phyloP scores from a whole-genome alignment of 1,140 invertebrate species.

The Copidosoma floridanum region DNA sequence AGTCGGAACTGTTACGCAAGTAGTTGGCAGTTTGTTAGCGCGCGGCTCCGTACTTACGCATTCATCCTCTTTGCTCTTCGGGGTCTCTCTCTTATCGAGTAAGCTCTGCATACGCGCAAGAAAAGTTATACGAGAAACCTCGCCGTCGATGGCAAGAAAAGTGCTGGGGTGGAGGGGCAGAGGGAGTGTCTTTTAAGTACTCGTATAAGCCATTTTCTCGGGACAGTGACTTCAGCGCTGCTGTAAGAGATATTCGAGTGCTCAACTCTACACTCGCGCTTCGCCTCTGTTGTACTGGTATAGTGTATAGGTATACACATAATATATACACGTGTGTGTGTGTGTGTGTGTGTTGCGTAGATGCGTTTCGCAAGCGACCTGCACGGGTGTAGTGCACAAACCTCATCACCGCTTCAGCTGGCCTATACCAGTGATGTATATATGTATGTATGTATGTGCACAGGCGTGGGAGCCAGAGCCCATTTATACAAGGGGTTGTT shows the following conservation, averaged over 20 bases:
- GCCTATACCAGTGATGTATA: not conserved
- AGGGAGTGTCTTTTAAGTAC: slow-evolving; percentile 23
- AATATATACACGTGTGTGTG: too few species aligned
- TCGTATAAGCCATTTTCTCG: slow-evolving; percentile 18
- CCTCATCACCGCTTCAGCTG: not conserved
- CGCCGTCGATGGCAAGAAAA: too few species aligned
- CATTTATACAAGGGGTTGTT: too few species aligned
- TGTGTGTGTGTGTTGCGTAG: too few species aligned
- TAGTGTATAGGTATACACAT: not conserved
- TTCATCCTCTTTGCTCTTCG: not conserved
- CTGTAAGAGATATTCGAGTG: not conserved
- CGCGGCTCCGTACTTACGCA: slow-evolving; percentile 2
- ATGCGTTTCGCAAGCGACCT: too few species aligned
- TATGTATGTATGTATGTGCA: not conserved
- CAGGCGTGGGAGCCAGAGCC: too few species aligned
- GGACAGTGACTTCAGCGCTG: not conserved
- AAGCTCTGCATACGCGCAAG: not conserved
- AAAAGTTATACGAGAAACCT: not conserved
- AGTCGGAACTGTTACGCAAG: too few species aligned
- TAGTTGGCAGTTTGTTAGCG: slow-evolving; percentile 7
- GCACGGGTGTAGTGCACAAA: too few species aligned
- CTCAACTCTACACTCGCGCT: too few species aligned
- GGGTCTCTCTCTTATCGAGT: not conserved
- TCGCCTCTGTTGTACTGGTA: not conserved
- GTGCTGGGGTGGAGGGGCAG: not conserved